Base-by-base conservation (phyloP, 1,140 invertebrate genomes). In the Melitaea cinxia region DNA sequence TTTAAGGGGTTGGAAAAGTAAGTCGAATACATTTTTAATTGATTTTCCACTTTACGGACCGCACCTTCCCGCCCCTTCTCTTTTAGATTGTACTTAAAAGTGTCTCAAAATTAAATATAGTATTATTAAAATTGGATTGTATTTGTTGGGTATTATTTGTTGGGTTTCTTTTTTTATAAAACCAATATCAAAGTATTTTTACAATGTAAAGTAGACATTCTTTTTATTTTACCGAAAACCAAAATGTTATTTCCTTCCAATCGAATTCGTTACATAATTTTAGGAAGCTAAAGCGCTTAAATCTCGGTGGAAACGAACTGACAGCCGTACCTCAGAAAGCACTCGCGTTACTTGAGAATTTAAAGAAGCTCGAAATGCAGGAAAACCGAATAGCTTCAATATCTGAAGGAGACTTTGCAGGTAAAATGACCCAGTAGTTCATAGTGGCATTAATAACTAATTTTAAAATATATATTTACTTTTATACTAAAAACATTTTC, bases 1-100 rank as follows among this genome's bases (percentile, higher is more conserved):
- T 97, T 98, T 86, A 94, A 95, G 64, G 96, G 96, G 60, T 88
- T 97, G 0, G 96, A 96, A 78, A 96, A 96, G 96, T 97, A 92
- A 94, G 86, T 85, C 23, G 17, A 47, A 52, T 60, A 59, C 12
- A 45, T 37, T 65, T 57, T 65, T 65, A 65, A 65, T 65, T 59
- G 49, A 65, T 10, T 58, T 4, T 4, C 21, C 47, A 14, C 23
- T 52, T 28, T 28, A 10, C 14, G 12, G 4, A 33, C 19, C 42
- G 42, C 10, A 47, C 42, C 42, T 47, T 24, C 23, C 10, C 12
- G 4, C 5, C 15, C 17, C 19, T 47, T 47, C 3, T 6, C 19
- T 4, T 37, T 14, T 15, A 47, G 19, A 12, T 7, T 47, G 12
- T n/a, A 47, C 10, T 23, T 5, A 17, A 47, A 21, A 47, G 17